Evolutionary conservation across 2,113 vertebrate genomes (phyloP), one percentile per base, ranked within the genome.

Genomic region (Cinclus mexicanus): DNA sequence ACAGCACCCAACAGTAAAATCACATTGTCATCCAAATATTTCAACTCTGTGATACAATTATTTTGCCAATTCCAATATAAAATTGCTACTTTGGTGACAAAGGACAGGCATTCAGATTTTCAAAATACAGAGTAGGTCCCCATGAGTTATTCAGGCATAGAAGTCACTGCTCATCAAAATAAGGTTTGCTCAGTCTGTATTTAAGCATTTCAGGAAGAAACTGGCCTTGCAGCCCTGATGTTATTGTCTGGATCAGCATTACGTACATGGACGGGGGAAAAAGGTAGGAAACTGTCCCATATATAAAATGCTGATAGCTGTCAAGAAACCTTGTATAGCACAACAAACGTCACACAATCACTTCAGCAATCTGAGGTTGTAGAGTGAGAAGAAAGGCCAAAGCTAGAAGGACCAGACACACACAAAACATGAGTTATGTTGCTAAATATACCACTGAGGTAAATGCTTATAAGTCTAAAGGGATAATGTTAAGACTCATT

Each of bases 241-340:
- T 31, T 61, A 37, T 56, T 94, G 31, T 44, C 31, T 60, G 33
- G 53, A 81, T 82, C 28, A 69, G n/a, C 28, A 76, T 53, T 44
- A 60, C 56, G 46, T 53, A 35, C 10, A 14, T 3, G 6, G 33
- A 10, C 6, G 9, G 3, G 10, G 1, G 1, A 6, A 55, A 50
- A 61, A 37, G 16, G 6, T 4, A 70, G 23, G 63, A 63, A 67
- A 67, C 4, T 55, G 4, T 53, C 39, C 7, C 14, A 65, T 72
- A 53, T 25, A 37, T 29, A 63, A 93, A 78, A 81, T 71, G 10
- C 9, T 86, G 37, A 50, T 59, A 86, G 50, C 18, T 59, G 52
- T 78, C 53, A 79, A 84, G 61, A 89, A 90, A 77, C 28, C 22
- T 60, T 35, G 20, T 71, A 79, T 92, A 83, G 50, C 55, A 71